Percentiles rank a stretch among this genome's conserved stretches.
Evolutionary conservation across 2,113 vertebrate species (phyloP).

Genomic region (Motacilla alba): DNA sequence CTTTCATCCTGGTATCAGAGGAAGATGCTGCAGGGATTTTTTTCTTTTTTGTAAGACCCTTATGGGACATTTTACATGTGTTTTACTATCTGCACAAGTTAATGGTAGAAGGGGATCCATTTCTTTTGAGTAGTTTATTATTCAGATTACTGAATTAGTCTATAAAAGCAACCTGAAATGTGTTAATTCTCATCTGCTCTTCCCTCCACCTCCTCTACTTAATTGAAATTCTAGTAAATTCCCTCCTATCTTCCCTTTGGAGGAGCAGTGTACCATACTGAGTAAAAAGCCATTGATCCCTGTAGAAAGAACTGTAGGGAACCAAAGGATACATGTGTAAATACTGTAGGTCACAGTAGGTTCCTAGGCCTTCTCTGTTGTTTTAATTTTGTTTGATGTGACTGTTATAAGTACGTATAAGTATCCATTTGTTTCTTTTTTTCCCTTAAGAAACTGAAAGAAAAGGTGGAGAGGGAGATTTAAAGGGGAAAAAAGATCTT

Average conservation of each 20-base stretch:
- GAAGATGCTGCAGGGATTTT: neutral
- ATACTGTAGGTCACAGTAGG: neutral
- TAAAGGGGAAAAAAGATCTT: neutral
- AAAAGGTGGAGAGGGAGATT: neutral
- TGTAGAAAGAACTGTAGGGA: neutral
- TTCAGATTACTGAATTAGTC: neutral
- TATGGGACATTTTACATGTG: neutral
- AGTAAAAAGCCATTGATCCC: neutral
- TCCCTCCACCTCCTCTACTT: neutral
- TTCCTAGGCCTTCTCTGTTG: neutral
- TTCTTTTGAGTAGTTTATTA: neutral
- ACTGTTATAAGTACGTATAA: neutral
- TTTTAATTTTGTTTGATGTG: slow-evolving; percentile 13
- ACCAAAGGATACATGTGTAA: neutral
- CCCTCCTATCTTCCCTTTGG: neutral
- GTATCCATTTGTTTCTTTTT: neutral
- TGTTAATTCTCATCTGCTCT: neutral
- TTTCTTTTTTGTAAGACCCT: neutral
- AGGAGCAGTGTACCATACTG: neutral
- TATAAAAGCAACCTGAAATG: neutral
- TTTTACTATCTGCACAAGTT: neutral
- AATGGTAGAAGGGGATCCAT: neutral
- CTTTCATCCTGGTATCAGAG: neutral
- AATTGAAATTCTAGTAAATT: neutral
- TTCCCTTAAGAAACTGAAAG: neutral